Evolutionary conservation across 2,113 vertebrate species (phyloP).

Genomic region (Dicentrarchus labrax): DNA sequence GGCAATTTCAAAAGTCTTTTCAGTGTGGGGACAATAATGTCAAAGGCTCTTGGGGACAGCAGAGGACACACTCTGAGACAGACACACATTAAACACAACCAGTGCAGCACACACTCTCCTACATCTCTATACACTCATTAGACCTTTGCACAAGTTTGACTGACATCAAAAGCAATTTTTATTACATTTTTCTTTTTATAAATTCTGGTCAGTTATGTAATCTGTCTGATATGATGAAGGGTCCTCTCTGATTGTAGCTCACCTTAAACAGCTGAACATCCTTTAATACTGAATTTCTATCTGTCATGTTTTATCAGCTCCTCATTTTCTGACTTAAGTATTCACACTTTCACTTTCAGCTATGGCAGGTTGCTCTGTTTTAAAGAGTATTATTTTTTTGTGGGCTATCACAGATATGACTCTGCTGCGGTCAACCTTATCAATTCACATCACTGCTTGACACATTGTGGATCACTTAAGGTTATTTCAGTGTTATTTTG

Average conservation of each 20-base stretch:
- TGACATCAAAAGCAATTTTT: neutral
- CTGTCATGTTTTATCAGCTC: neutral
- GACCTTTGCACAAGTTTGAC: neutral
- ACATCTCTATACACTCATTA: neutral
- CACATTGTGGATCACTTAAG: neutral
- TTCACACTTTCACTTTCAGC: neutral
- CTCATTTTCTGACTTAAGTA: neutral
- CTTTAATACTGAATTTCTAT: neutral
- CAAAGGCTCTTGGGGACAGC: constrained; percentile 33
- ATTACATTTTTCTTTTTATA: neutral
- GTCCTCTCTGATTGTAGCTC: neutral
- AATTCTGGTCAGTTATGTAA: neutral
- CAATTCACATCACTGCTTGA: neutral
- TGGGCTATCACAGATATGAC: neutral
- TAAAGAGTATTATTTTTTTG: neutral
- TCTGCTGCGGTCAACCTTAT: neutral
- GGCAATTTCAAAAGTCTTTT: constrained; percentile 55
- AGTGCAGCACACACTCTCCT: neutral
- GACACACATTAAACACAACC: constrained; percentile 21
- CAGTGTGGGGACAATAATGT: constrained; percentile 44
- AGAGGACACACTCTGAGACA: constrained; percentile 11
- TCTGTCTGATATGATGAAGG: neutral
- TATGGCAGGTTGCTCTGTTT: neutral
- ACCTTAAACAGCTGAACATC: neutral
- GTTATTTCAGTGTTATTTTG: too few relatives aligned